These are phyloP conservation scores for Siniperca undulata DNA, from an alignment of 2,797 vertebrate species.

Conservation along the genomic window DNA sequence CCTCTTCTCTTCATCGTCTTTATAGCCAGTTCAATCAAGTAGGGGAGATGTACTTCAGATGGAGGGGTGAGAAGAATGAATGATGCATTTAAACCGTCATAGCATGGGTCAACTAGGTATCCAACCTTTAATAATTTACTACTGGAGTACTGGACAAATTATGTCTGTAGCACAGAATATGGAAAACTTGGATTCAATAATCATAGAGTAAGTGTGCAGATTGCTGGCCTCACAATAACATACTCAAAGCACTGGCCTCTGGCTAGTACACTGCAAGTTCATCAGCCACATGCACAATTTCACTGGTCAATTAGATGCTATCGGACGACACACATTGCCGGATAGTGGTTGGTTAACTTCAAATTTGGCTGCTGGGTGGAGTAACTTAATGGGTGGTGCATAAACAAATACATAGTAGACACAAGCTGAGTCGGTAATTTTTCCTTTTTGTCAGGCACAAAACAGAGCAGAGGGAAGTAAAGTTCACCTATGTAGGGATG, in stretches of 20 bases:
- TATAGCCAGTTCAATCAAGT: background rate
- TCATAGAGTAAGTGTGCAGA: background rate
- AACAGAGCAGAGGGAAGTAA: background rate
- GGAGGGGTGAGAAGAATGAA: background rate
- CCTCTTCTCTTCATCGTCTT: too few species aligned
- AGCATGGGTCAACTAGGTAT: background rate
- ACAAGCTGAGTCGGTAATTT: background rate
- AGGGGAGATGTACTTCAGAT: background rate
- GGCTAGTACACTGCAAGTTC: slow-evolving; percentile 22
- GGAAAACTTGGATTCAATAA: background rate
- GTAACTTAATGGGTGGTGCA: slow-evolving; percentile 18
- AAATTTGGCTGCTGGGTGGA: slow-evolving; percentile 36
- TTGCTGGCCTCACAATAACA: background rate
- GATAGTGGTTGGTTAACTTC: slow-evolving; percentile 18
- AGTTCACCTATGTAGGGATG: background rate
- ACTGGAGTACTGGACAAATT: background rate
- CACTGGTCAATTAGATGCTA: slow-evolving; percentile 14
- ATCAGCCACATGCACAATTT: slow-evolving; percentile 13
- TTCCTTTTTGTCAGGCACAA: background rate
- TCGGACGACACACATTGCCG: slow-evolving; percentile 17
- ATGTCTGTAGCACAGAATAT: background rate
- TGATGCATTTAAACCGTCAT: background rate
- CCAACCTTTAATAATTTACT: background rate
- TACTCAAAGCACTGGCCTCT: background rate
- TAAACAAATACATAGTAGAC: background rate